Base-by-base conservation (phyloP, 2,113 vertebrate genomes). In the Xenopus borealis region DNA sequence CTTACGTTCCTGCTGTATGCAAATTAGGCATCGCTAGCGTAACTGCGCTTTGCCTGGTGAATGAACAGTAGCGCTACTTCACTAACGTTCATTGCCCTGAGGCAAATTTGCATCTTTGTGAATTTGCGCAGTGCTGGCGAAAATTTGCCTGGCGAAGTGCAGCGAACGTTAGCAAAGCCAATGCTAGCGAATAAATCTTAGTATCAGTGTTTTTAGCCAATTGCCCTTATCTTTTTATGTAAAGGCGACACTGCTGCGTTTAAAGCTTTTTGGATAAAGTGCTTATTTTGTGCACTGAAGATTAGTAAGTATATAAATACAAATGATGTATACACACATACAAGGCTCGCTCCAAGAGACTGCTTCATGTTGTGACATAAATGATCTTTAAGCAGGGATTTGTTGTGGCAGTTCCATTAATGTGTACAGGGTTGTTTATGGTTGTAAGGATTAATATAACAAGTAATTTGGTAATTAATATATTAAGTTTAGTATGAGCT, bases 381-480 rank as follows among this genome's bases (percentile, higher is more conserved):
- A 55, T 61, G 18, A 23, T 20, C 19, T 61, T 20, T 61, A 61
- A 61, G 58, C 14, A n/a, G 53, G 17, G 53, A 55, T 55, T 55
- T 61, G 19, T 23, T 27, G 58, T 23, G 58, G 18, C 20, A 20
- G 58, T 27, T 14, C 12, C 12, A 61, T 61, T 61, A 61, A 61
- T 61, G 20, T 61, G 58, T 61, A 61, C 58, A 61, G 58, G 11
- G 58, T 27, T 61, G 58, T 61, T 61, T 61, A 23, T 23, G 58
- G 19, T 23, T 9, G 58, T 61, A 3, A 27, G 20, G 20, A 61
- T 61, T 23, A 61, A 20, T 23, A 6, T 13, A 20, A 23, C 20
- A 61, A 61, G 18, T 23, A 10, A 23, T 20, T 61, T 61, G 19
- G 58, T 11, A 23, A 61, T 61, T 61, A 20, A 61, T 61, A 61